Percentiles rank a stretch among this genome's conserved stretches.
phyloP scores from a whole-genome alignment of 2,797 vertebrate genomes.

The Erethizon dorsatum region DNA sequence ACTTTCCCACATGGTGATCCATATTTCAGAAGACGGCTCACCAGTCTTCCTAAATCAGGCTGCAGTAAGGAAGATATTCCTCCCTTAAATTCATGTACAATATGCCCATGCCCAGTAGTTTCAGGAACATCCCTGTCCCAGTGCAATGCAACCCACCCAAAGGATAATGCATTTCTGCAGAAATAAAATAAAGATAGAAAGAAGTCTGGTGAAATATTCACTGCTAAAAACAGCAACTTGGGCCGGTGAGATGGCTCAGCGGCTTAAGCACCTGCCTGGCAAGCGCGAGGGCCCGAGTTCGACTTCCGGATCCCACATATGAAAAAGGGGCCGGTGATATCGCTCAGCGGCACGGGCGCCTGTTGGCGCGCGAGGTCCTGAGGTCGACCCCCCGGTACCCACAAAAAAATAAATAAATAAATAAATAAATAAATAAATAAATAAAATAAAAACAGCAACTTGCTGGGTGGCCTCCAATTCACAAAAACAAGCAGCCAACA shows the following conservation, averaged over 20 bases:
- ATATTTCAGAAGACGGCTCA: constrained; percentile 9
- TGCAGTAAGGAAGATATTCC: not conserved
- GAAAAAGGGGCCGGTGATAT: too few relatives aligned
- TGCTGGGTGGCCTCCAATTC: constrained; percentile 73
- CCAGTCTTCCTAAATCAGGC: not conserved
- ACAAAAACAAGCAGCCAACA: constrained; percentile 56
- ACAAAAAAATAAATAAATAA: too few relatives aligned
- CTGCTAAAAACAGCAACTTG: constrained; percentile 71
- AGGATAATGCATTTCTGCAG: constrained; percentile 49
- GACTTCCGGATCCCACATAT: too few relatives aligned
- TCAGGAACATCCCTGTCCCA: not conserved
- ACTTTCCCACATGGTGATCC: not conserved
- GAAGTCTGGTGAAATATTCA: constrained; percentile 70
- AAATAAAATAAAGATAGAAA: constrained; percentile 58
- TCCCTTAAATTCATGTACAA: constrained; percentile 40
- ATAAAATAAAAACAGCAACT: constrained; percentile 72
- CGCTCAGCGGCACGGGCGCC: too few relatives aligned
- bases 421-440: too few relatives aligned
- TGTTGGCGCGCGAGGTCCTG: too few relatives aligned
- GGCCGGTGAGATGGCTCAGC: too few relatives aligned
- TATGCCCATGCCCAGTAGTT: not conserved
- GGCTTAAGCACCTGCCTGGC: too few relatives aligned
- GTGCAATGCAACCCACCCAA: constrained; percentile 12
- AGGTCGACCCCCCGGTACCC: too few relatives aligned
- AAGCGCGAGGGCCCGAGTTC: too few relatives aligned